Percentiles rank a stretch among this genome's conserved stretches.
Conservation (phyloP, 2,888 invertebrate species). For the Pyrrhia umbra region DNA sequence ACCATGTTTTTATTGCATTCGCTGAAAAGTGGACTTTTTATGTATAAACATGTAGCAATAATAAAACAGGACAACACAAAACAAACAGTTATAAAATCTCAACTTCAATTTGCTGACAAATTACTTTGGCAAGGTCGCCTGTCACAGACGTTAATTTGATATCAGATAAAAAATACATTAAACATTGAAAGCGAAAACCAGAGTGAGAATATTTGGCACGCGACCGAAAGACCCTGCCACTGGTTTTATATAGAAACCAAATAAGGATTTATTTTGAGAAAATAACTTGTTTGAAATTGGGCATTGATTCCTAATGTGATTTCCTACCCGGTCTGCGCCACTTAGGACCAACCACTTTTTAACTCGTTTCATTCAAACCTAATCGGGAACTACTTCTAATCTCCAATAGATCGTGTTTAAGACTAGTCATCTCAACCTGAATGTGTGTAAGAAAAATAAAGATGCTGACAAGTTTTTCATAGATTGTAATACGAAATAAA, state of each 20-base stretch:
- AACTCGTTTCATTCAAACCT: neutral
- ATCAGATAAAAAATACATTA: constrained; percentile 34
- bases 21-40: too few relatives aligned
- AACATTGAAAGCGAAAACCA: constrained; percentile 22
- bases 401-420: constrained; percentile 9
- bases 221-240: neutral
- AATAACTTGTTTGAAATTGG: neutral
- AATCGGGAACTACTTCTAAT: constrained; percentile 4
- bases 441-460: constrained; percentile 8
- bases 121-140: constrained; percentile 47
- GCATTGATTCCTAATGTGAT: too few relatives aligned
- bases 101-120: constrained; percentile 51
- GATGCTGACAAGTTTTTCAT: constrained; percentile 28
- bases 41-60: constrained; percentile 8
- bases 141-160: constrained; percentile 49
- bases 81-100: constrained; percentile 33
- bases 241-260: neutral
- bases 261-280: too few relatives aligned
- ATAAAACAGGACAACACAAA: constrained; percentile 28
- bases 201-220: constrained; percentile 13
- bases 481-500: constrained; percentile 11
- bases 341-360: neutral
- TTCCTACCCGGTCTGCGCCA: neutral
- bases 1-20: too few relatives aligned
- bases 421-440: constrained; percentile 2